Conservation (phyloP, 2,113 vertebrate species). For the Suricata suricatta region DNA sequence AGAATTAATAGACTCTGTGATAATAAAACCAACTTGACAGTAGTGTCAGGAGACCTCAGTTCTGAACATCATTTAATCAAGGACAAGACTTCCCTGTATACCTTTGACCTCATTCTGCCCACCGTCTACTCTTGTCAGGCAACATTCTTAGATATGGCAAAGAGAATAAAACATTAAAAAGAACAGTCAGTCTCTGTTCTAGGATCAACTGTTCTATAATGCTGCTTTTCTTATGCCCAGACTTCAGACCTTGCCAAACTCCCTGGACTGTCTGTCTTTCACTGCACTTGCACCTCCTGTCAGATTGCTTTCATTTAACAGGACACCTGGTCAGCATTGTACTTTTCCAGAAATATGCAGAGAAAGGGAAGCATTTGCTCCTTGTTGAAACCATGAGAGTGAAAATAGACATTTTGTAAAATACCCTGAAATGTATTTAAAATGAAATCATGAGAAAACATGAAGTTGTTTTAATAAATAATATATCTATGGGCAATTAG, state of each 20-base stretch:
- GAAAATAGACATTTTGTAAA: not conserved
- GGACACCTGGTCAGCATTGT: not conserved
- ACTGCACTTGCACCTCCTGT: not conserved
- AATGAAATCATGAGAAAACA: not conserved
- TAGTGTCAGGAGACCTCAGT: not conserved
- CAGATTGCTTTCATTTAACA: not conserved
- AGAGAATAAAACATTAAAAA: slow-evolving; percentile 10
- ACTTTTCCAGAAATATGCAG: not conserved
- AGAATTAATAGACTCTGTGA: not conserved
- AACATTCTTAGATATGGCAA: not conserved
- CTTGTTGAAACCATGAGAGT: not conserved
- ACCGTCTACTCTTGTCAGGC: not conserved
- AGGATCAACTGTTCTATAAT: not conserved
- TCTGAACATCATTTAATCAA: not conserved
- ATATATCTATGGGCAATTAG: not conserved
- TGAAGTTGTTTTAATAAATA: not conserved
- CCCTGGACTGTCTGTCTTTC: not conserved
- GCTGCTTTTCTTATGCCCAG: not conserved
- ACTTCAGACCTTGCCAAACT: not conserved
- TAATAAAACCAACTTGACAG: not conserved
- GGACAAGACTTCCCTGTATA: not conserved
- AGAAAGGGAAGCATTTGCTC: not conserved
- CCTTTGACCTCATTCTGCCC: not conserved
- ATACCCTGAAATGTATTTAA: not conserved
- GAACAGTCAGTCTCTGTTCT: not conserved